phyloP scores from a whole-genome alignment of 2,113 vertebrate genomes.

The Hystrix brachyura region DNA sequence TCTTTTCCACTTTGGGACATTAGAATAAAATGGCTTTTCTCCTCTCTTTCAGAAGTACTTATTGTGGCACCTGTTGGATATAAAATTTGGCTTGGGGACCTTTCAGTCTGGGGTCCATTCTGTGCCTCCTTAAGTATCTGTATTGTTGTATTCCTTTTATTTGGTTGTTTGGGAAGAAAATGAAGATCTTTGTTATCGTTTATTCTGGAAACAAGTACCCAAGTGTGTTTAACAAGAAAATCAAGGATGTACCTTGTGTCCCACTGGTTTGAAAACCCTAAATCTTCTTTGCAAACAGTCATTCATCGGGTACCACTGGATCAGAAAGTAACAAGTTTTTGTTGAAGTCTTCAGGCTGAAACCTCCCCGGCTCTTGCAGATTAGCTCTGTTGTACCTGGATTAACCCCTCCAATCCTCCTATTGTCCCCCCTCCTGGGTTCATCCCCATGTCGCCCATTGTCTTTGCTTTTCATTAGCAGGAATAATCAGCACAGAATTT shows the following conservation, averaged over 20 bases:
- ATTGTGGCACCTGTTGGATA: background rate
- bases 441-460: constrained; percentile 88
- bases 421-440: constrained; percentile 89
- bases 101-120: constrained; percentile 75
- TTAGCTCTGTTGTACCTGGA: constrained; percentile 88
- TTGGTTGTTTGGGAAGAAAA: constrained; percentile 77
- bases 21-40: constrained; percentile 9
- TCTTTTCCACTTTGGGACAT: constrained; percentile 49
- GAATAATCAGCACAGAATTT: constrained; percentile 85
- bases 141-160: constrained; percentile 78
- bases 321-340: constrained; percentile 89
- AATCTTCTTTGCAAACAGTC: constrained; percentile 89
- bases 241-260: constrained; percentile 85
- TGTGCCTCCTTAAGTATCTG: constrained; percentile 80
- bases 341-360: constrained; percentile 85
- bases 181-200: constrained; percentile 84
- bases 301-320: constrained; percentile 86
- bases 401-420: constrained; percentile 86
- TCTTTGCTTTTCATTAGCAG: constrained; percentile 84
- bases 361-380: constrained; percentile 84
- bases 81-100: constrained; percentile 69
- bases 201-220: constrained; percentile 81
- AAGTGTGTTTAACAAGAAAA: constrained; percentile 85
- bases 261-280: constrained; percentile 83
- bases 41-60: background rate